phyloP scores from a whole-genome alignment of 1,140 invertebrate genomes.

The Telenomus remus region DNA sequence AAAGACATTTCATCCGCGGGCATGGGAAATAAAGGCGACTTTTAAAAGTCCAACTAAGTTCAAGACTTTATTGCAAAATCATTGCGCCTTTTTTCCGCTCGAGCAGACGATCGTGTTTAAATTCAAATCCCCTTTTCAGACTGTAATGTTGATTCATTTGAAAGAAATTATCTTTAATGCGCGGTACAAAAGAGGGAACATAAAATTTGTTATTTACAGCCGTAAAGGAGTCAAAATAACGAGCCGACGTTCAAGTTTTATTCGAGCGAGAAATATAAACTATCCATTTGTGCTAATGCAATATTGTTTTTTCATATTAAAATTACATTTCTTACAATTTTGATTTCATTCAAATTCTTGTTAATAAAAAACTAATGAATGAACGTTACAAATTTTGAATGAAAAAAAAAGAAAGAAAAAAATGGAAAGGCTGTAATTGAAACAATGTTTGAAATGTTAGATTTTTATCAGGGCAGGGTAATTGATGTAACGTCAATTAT shows the following conservation, averaged over 20 bases:
- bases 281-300: too few relatives aligned
- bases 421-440: too few relatives aligned
- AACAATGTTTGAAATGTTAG: too few relatives aligned
- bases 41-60: slow-evolving; percentile 33
- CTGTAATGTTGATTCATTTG: not conserved
- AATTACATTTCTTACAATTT: too few relatives aligned
- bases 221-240: slow-evolving; percentile 5
- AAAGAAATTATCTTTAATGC: slow-evolving; percentile 3
- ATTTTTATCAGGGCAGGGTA: slow-evolving; percentile 5
- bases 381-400: not conserved
- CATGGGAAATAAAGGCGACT: slow-evolving; percentile 12
- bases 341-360: too few relatives aligned
- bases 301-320: too few relatives aligned
- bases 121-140: not conserved
- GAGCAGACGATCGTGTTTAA: not conserved
- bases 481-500: slow-evolving; percentile 40
- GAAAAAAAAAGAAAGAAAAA: too few relatives aligned
- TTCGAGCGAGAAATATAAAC: slow-evolving; percentile 1
- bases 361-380: not conserved
- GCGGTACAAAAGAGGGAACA: slow-evolving; percentile 6
- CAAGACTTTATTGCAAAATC: slow-evolving; percentile 35
- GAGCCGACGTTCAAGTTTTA: slow-evolving; percentile 3
- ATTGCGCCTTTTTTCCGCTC: not conserved
- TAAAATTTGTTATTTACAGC: slow-evolving; percentile 7
- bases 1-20: slow-evolving; percentile 39